phyloP scores from a whole-genome alignment of 2,113 vertebrate species.

The Triplophysa dalaica region DNA sequence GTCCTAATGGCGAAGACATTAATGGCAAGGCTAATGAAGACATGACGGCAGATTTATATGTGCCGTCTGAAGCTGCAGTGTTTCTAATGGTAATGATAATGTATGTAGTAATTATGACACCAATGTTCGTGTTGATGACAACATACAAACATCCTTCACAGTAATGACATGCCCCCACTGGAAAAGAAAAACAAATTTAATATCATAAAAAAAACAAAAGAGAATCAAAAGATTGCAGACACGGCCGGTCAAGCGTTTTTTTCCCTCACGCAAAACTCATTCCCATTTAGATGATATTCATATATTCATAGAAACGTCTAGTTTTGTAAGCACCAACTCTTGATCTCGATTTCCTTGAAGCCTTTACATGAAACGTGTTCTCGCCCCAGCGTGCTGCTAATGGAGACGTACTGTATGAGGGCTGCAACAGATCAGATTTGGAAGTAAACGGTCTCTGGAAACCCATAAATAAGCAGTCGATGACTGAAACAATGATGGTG shows the following conservation, averaged over 20 bases:
- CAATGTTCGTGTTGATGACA: background rate
- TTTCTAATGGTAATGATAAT: slow-evolving; percentile 17
- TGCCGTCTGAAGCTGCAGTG: slow-evolving; percentile 8
- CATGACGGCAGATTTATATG: background rate
- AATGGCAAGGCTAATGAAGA: slow-evolving; percentile 4
- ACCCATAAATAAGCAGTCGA: slow-evolving; percentile 8
- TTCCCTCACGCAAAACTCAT: slow-evolving; percentile 41
- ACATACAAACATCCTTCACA: slow-evolving; percentile 1
- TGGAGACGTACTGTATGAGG: background rate
- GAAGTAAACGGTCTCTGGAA: slow-evolving; percentile 10
- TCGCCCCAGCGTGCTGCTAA: slow-evolving; percentile 12
- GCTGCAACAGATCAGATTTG: background rate
- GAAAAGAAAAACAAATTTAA: slow-evolving; percentile 7
- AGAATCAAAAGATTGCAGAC: slow-evolving; percentile 8
- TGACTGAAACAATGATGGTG: slow-evolving; percentile 14
- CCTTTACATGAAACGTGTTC: slow-evolving; percentile 10
- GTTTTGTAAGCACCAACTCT: slow-evolving; percentile 8
- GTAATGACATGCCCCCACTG: background rate
- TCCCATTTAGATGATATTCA: slow-evolving; percentile 42
- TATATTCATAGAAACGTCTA: slow-evolving; percentile 34
- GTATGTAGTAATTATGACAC: slow-evolving; percentile 31
- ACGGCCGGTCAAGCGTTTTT: slow-evolving; percentile 27
- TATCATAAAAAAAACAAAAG: background rate
- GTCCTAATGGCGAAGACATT: slow-evolving; percentile 9
- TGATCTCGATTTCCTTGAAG: slow-evolving; percentile 23